phyloP scores from a whole-genome alignment of 2,888 invertebrate species.

The Eucera pruinosa region DNA sequence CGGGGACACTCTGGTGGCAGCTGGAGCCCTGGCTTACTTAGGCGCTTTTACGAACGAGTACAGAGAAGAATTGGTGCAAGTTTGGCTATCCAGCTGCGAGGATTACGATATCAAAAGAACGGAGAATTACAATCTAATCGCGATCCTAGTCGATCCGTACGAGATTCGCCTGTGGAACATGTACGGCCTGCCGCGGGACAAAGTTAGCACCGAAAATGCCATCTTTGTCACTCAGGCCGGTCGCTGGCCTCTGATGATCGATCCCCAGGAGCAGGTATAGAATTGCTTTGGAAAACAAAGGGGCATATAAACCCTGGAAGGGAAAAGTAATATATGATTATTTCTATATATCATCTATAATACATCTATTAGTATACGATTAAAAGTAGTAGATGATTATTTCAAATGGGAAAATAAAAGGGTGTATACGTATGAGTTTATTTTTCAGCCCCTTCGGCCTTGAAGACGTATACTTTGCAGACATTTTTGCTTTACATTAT shows the following conservation, averaged over 20 bases:
- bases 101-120: conserved; percentile 90
- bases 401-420: too few relatives aligned
- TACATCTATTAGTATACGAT: too few relatives aligned
- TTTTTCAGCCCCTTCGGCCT: too few relatives aligned
- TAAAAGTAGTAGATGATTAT: too few relatives aligned
- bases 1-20: conserved; percentile 94
- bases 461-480: too few relatives aligned
- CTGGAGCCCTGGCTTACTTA: conserved; percentile 95
- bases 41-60: conserved; percentile 94
- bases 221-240: conserved; percentile 93
- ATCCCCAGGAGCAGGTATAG: conserved; percentile 98
- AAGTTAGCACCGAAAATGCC: conserved; percentile 96
- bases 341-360: too few relatives aligned
- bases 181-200: conserved; percentile 94
- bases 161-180: conserved; percentile 96
- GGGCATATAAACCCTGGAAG: too few relatives aligned
- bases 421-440: too few relatives aligned
- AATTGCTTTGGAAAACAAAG: too few relatives aligned
- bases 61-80: conserved; percentile 87
- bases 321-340: too few relatives aligned
- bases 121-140: conserved; percentile 88
- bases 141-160: conserved; percentile 92
- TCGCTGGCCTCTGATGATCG: conserved; percentile 96
- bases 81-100: conserved; percentile 90
- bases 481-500: too few relatives aligned